Base-by-base conservation (phyloP, 2,888 invertebrate species). In the Tenodera sinensis region DNA sequence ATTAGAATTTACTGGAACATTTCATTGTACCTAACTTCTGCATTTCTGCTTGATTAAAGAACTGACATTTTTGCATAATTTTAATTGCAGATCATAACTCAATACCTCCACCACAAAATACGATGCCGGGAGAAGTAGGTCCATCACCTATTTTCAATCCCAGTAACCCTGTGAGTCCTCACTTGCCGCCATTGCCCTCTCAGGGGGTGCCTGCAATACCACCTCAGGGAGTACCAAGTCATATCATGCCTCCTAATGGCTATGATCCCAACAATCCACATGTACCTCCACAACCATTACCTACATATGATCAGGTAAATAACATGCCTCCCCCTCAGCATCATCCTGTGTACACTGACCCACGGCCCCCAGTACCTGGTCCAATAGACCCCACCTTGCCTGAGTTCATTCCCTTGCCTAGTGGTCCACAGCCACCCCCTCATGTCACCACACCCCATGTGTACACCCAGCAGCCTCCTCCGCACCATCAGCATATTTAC, bases 331-430 rank as follows among this genome's bases (percentile, higher is more conserved):
- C 83, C 14, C 87, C 81, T 27, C 87, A 87, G 9, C 87, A 87
- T 42, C 87, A 82, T 82, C 81, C 86, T 47, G 28, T 85, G 3
- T 88, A 88, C 28, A 12, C 83, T 25, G 85, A 85, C 28, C 71
- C 71, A 20, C 34, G 88, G 83, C 83, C 86, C 54, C 54, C 54
- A 54, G 84, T 87, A 89, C 89, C 83, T 42, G 90, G 85, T 86
- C 91, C 92, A 71, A 91, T 91, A 83, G 91, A 90, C 91, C 91
- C 89, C 89, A 83, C 54, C 89, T 90, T 89, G 28, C 83, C 89
- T 47, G 89, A 88, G 71, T 88, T 88, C 91, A 87, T 91, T 91
- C 87, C 91, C 25, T 89, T 90, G 84, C 85, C 89, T 42, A 89
- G 85, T 85, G 88, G 85, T 9, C 89, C 89, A 47, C 87, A 87